Evolutionary conservation across 2,797 vertebrate species (phyloP).

Genomic region (Prunella strophiata): DNA sequence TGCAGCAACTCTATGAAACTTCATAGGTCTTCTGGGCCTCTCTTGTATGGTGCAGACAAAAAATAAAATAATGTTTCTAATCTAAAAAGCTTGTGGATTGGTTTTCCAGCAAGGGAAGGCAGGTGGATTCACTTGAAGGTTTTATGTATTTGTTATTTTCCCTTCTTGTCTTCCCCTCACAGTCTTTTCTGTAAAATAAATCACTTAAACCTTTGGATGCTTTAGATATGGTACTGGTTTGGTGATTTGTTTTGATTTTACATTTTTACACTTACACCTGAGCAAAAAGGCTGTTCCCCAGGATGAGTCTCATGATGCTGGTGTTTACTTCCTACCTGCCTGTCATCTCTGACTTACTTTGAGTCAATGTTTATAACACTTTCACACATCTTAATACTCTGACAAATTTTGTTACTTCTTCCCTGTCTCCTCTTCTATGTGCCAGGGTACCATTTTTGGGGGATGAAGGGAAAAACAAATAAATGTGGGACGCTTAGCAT

Average conservation of each 20-base stretch:
- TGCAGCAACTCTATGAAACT: not conserved
- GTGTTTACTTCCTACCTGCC: not conserved
- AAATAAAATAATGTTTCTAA: constrained; percentile 27
- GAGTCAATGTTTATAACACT: not conserved
- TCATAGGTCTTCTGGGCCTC: not conserved
- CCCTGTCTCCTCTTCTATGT: not conserved
- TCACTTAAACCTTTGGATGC: not conserved
- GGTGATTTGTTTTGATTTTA: not conserved
- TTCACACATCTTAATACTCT: not conserved
- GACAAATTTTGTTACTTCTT: not conserved
- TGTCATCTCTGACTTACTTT: not conserved
- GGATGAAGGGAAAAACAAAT: not conserved
- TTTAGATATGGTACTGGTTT: not conserved
- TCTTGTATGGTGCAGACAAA: constrained; percentile 25
- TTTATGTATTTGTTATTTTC: not conserved
- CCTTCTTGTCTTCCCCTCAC: not conserved
- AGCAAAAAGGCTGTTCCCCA: not conserved
- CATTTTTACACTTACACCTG: not conserved
- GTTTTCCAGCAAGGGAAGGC: not conserved
- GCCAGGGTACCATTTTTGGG: not conserved
- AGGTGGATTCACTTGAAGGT: not conserved
- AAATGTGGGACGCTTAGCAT: not conserved
- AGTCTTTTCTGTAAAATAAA: not conserved
- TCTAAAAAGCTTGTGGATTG: not conserved
- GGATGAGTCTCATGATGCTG: not conserved